Evolutionary conservation across 30 jellyfish, hydroid and myxozoan genomes (phyloP), one percentile per base, ranked within the genome.

Genomic region (Aurelia sp.): DNA sequence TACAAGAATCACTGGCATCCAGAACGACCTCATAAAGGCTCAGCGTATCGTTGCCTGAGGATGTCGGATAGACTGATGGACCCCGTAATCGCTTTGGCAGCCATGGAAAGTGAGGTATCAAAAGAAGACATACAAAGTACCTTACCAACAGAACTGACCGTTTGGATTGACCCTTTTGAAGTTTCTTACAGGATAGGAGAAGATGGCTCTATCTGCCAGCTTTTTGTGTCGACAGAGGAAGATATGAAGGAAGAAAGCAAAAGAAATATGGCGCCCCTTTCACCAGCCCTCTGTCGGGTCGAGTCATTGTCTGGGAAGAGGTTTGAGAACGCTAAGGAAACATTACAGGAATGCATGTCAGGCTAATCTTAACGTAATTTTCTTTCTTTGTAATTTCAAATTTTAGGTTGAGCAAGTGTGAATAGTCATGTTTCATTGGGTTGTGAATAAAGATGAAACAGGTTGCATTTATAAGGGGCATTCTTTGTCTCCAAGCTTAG

Each of bases 151-250:
- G 99, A 94, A 57, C 75, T 94, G 9, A 94, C 99, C 35, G 83
- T 94, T 72, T 94, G 99, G 99, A 94, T 94, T 18, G 99, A 94
- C 76, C 99, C 99, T 23, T 71, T 62, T 52, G 99, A 94, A 13
- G 99, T 94, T 6, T 76, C 97, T 13, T 94, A 94, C 86, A 87
- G 99, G 59, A 94, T 94, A 62, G 99, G 99, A 17, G 99, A 94
- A 69, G 99, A 94, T 16, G 99, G 99, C 51, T 94, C 99, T 62
- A 94, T 94, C 58, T 94, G 99, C 84, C 85, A 57, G 69, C 80
- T 87, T 73, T 78, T 87, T 55, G 82, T 69, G 59, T 76, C 87
- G 17, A 44, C 87, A 19, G 62, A 16, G 31, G 86, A 71, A 70
- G 89, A 71, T 35, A 62, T 61, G 21, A 77, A 53, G 18, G 87